Base-by-base conservation (phyloP, 2,888 invertebrate species). In the Synanthedon andrenaeformis region DNA sequence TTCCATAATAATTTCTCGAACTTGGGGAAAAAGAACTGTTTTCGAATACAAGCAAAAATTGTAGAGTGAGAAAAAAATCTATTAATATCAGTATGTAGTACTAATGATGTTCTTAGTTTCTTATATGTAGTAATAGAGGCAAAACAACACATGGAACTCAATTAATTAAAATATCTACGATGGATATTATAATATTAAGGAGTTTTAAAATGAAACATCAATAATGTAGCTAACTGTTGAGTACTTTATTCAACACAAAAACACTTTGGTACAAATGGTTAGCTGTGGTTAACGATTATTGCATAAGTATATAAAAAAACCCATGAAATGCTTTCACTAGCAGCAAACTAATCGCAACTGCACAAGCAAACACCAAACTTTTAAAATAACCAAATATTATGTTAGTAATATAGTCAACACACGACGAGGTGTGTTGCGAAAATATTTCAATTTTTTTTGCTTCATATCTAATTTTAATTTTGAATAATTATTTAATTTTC, bases 251-350 rank as follows among this genome's bases (percentile, higher is more conserved):
- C 77, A 87, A 86, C 81, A 87, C 85, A 88, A 86, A 82, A 88
- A 87, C 85, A 86, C 88, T 88, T 88, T 88, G 88, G 88, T 88
- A 88, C 86, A 86, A 82, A 84, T 76, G 76, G 79, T 84, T 82
- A 79, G 79, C 78, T 79, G 83, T 76, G 74, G 73, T 76, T 70
- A 78, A 80, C 80, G 70, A 72, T 74, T 70, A 70, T 72, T 69
- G 72, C 75, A 64, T 67, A 66, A 70, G 71, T 68, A 70, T 64
- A 45, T 45, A 45, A 45, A 35, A 65, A 65, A 65, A 71, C 64
- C 62, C 65, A 73, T 68, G 63, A 66, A 66, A 69, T 65, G 65
- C 66, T 62, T 66, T 70, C 10, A 69, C 60, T 74, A 76, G 76
- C 80, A 62, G 76, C 77, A 72, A 82, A 79, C 72, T 65, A 74